Base-by-base conservation (phyloP, 2,113 vertebrate genomes). In the Datnioides undecimradiatus region DNA sequence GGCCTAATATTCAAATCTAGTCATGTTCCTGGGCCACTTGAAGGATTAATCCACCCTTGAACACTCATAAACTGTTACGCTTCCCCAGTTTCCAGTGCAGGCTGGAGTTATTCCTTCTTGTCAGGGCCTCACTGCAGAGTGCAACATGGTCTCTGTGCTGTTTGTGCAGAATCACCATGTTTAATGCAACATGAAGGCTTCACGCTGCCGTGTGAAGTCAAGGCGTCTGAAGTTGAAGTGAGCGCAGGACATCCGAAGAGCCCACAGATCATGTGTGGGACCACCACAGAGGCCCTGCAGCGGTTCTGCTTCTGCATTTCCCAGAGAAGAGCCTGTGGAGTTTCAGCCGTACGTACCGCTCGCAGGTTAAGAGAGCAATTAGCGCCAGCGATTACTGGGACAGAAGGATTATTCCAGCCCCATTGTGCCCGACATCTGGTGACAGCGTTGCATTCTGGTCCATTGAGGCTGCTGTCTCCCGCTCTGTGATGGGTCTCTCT, bases 321-420 rank as follows among this genome's bases (percentile, higher is more conserved):
- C 55, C 64, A 9, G 27, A 58, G 59, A 48, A n/a, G 60, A 8
- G 73, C 66, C 79, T 69, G 71, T 59, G 46, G 60, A 76, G 71
- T 27, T 75, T 19, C 41, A 25, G 49, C 72, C 41, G 41, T 16
- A 65, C 45, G 75, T 82, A 36, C 46, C 40, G 59, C 57, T 71
- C 1, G 48, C 21, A 70, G 73, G 73, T 49, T 34, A 11, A 80
- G 73, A 78, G 58, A 71, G 63, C 49, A 79, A 76, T 88, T 83
- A 83, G 63, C 29, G 75, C 67, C 0, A 17, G 57, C 69, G 75
- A 88, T 73, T 76, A 82, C 64, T 64, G 2, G 34, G 45, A 85
- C 46, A 19, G 71, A 62, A 46, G 58, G 75, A 82, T 85, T 63
- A 74, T 59, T 88, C 62, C 59, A 7, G 71, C 58, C 74, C 70